phyloP scores from a whole-genome alignment of 2,797 vertebrate genomes.

The Poecile montanus region DNA sequence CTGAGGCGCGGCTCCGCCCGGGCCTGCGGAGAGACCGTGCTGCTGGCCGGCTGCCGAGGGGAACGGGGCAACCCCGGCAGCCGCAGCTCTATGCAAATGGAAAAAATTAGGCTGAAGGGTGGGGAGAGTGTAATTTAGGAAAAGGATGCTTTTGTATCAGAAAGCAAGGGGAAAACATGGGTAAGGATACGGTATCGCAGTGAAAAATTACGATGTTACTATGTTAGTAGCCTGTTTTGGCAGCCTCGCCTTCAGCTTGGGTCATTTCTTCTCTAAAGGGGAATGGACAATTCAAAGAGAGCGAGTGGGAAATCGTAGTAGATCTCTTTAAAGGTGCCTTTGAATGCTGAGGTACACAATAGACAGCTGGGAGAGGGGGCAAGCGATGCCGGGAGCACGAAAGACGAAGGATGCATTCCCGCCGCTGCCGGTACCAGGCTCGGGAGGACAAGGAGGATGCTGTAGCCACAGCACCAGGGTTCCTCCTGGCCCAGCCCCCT shows the following conservation, averaged over 20 bases:
- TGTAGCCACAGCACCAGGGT: background rate
- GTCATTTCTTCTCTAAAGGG: rapidly evolving
- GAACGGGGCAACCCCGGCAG: rapidly evolving
- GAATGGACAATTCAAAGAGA: background rate
- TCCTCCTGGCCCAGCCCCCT: background rate
- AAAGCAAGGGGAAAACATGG: background rate
- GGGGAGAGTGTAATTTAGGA: too few species aligned
- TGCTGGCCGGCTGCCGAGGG: rapidly evolving
- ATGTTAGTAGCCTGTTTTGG: too few species aligned
- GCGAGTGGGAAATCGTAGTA: background rate
- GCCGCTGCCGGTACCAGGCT: rapidly evolving
- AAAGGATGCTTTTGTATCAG: background rate
- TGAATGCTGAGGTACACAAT: background rate
- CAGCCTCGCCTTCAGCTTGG: background rate
- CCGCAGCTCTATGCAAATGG: rapidly evolving
- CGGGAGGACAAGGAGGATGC: rapidly evolving
- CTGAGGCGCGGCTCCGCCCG: background rate
- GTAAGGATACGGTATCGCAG: background rate
- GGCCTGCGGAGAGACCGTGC: rapidly evolving
- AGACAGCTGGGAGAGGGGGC: too few species aligned
- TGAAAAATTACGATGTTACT: background rate
- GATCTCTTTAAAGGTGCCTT: background rate
- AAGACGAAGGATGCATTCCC: rapidly evolving
- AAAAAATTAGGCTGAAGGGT: too few species aligned
- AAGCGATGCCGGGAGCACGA: rapidly evolving